Evolutionary conservation across 2,113 vertebrate genomes (phyloP).

Genomic region (Aptenodytes patagonicus): DNA sequence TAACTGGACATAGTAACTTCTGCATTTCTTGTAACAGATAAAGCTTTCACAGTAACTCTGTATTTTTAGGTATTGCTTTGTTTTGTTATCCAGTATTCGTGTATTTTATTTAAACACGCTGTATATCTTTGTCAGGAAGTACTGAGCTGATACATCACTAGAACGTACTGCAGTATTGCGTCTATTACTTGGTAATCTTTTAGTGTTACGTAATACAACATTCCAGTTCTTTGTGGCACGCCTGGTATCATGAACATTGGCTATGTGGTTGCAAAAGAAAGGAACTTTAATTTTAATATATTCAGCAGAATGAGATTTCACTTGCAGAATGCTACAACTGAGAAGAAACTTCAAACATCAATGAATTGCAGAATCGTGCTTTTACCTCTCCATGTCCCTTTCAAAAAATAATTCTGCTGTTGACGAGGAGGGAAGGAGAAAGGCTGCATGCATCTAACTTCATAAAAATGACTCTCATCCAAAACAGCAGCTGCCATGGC

Average conservation of each 20-base stretch:
- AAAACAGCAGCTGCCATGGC: not conserved
- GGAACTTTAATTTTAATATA: not conserved
- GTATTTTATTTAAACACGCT: not conserved
- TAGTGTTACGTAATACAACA: not conserved
- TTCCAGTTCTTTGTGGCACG: not conserved
- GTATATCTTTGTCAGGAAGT: not conserved
- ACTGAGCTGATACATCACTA: not conserved
- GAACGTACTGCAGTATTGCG: not conserved
- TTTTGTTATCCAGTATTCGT: not conserved
- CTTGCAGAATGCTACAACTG: not conserved
- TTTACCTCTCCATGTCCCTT: not conserved
- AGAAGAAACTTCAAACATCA: not conserved
- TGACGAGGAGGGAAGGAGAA: not conserved
- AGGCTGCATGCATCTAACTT: not conserved
- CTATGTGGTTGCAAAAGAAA: not conserved
- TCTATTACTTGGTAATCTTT: not conserved
- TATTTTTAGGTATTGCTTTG: not conserved
- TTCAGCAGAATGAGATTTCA: not conserved
- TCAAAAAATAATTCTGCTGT: not conserved
- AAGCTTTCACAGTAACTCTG: not conserved
- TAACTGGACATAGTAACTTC: not conserved
- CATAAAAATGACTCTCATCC: not conserved
- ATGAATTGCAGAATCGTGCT: not conserved
- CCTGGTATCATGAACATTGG: not conserved
- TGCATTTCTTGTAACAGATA: not conserved